Base-by-base conservation (phyloP, 1,140 invertebrate genomes). In the Tetragonula clypearis region DNA sequence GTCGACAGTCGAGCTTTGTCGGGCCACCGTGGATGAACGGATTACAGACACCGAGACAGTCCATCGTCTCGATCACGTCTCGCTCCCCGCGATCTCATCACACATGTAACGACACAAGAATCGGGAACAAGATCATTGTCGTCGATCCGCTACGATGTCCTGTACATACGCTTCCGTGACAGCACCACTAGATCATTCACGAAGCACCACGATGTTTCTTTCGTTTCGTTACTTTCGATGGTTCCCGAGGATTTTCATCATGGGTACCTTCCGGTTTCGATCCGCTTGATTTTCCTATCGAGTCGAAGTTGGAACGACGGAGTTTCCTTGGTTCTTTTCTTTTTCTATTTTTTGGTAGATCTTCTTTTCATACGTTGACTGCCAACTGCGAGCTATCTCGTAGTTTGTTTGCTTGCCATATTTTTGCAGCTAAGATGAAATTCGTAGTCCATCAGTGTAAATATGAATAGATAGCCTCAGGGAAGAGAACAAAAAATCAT, bases 51-150 rank as follows among this genome's bases (percentile, higher is more conserved):
- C 96, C 96, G 66, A 95, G 96, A 55, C 96, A 96, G 77, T 97
- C 96, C 35, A 95, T 97, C 89, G 95, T 97, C 90, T 97, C 97
- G 17, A 95, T 96, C 85, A 96, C 96, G n/a, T 97, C 97, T 65
- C 95, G 96, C 87, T 97, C 96, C 62, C 96, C 96, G 86, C 96
- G 96, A 68, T 97, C 97, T 84, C 97, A 98, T 95, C 97, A 98
- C 91, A 97, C 97, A 95, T 98, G 97, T 98, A 98, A 97, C 85
- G 84, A 84, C 65, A 87, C 62, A 77, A 72, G 56, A 49, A 58
- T 58, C 77, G 73, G 66, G 74, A 80, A 75, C 85, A 79, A 76
- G 85, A 78, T 91, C 84, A 65, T 87, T 86, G 71, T 89, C 84
- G 82, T 86, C 84, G 87, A 87, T 89, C 85, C 84, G 87, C 89